phyloP scores from a whole-genome alignment of 1,140 invertebrate genomes.

The Eumeta japonica region DNA sequence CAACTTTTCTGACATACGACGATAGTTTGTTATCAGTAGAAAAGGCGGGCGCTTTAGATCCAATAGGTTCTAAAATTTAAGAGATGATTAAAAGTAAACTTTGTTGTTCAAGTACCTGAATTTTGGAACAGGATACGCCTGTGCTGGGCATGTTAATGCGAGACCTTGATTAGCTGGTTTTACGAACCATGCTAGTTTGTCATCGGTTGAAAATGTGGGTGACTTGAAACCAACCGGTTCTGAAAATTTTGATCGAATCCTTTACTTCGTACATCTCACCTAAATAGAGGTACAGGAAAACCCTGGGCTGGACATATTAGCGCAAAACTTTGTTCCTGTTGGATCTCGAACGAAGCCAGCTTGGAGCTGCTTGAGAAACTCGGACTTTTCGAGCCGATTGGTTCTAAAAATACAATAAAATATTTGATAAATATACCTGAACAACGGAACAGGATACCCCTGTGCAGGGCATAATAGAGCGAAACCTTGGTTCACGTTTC shows the following conservation, averaged over 20 bases:
- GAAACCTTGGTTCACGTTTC: constrained; percentile 30
- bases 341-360: constrained; percentile 61
- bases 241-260: constrained; percentile 28
- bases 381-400: constrained; percentile 56
- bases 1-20: constrained; percentile 57
- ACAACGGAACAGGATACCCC: constrained; percentile 58
- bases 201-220: constrained; percentile 47
- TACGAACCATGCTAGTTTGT: constrained; percentile 52
- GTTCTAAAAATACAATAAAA: constrained; percentile 43
- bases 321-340: constrained; percentile 42
- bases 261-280: constrained; percentile 62
- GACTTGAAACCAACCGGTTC: constrained; percentile 49
- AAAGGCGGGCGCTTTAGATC: constrained; percentile 70
- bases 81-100: constrained; percentile 6
- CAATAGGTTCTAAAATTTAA: constrained; percentile 60
- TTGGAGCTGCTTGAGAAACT: constrained; percentile 66
- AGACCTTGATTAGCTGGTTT: constrained; percentile 39
- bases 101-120: constrained; percentile 53
- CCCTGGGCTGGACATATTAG: constrained; percentile 69
- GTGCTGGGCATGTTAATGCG: constrained; percentile 52
- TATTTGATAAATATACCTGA: constrained; percentile 59
- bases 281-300: constrained; percentile 69
- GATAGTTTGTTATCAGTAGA: constrained; percentile 69
- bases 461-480: constrained; percentile 36
- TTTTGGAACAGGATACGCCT: constrained; percentile 55